These are phyloP conservation scores for Alloplasta piceator DNA, from an alignment of 2,888 invertebrate genomes.

Conservation along the genomic window DNA sequence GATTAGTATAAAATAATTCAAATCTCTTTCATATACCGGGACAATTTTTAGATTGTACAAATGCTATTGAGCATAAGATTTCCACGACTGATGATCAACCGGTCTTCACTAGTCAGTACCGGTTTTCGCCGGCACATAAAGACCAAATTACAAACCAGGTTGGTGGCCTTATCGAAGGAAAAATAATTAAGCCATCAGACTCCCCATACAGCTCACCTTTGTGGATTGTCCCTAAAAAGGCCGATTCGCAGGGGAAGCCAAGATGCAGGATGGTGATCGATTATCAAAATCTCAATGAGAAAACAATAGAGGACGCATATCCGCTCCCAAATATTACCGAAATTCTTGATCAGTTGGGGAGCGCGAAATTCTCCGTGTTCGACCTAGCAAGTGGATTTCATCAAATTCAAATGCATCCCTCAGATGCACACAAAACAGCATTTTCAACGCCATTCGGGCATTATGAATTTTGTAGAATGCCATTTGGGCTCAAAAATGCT, in stretches of 20 bases:
- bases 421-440: neutral
- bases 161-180: neutral
- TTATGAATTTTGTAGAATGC: neutral
- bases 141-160: too few species aligned
- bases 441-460: neutral
- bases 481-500: neutral
- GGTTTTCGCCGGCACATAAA: slow-evolving; percentile 22
- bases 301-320: too few species aligned
- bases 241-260: too few species aligned
- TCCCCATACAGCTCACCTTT: too few species aligned
- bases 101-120: slow-evolving; percentile 25
- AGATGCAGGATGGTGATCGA: too few species aligned
- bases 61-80: slow-evolving; percentile 17
- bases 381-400: neutral
- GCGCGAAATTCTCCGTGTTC: too few species aligned
- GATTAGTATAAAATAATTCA: neutral
- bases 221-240: too few species aligned
- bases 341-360: too few species aligned
- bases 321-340: too few species aligned
- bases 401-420: neutral
- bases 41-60: neutral
- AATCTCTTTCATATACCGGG: slow-evolving; percentile 21
- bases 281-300: too few species aligned
- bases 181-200: too few species aligned
- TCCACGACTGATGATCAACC: slow-evolving; percentile 32